Percentiles rank a stretch among this genome's conserved stretches.
phyloP scores from a whole-genome alignment of 2,797 vertebrate species.

The Muraenolepis orangiensis region DNA sequence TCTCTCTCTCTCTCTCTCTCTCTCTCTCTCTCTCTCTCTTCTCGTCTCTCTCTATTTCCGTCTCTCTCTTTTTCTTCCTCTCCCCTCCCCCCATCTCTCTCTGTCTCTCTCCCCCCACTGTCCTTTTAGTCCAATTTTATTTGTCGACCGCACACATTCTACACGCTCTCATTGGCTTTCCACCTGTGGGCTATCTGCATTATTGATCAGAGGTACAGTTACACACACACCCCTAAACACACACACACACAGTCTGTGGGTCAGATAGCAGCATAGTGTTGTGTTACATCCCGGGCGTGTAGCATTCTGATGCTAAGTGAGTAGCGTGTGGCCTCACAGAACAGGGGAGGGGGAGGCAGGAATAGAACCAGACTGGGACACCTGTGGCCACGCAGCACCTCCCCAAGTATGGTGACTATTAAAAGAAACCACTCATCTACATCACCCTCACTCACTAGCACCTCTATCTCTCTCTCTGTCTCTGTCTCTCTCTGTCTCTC shows the following conservation, averaged over 20 bases:
- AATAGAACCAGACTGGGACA: neutral
- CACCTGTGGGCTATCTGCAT: constrained; percentile 67
- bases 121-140: neutral
- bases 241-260: constrained; percentile 39
- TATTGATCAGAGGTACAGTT: constrained; percentile 68
- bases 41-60: neutral
- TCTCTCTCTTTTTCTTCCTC: neutral
- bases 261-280: constrained; percentile 56
- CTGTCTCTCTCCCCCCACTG: neutral
- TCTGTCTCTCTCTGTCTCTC: neutral
- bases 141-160: constrained; percentile 4
- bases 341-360: neutral
- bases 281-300: constrained; percentile 41
- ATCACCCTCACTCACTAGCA: neutral
- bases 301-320: constrained; percentile 50
- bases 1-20: too few relatives aligned
- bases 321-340: constrained; percentile 11
- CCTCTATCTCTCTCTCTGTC: neutral
- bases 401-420: neutral
- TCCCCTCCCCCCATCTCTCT: neutral
- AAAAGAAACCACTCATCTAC: neutral
- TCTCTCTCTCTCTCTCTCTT: neutral
- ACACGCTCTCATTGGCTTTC: constrained; percentile 40
- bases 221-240: constrained; percentile 31
- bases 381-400: neutral